phyloP scores from a whole-genome alignment of 2,113 vertebrate genomes.

The Thamnophis sirtalis region DNA sequence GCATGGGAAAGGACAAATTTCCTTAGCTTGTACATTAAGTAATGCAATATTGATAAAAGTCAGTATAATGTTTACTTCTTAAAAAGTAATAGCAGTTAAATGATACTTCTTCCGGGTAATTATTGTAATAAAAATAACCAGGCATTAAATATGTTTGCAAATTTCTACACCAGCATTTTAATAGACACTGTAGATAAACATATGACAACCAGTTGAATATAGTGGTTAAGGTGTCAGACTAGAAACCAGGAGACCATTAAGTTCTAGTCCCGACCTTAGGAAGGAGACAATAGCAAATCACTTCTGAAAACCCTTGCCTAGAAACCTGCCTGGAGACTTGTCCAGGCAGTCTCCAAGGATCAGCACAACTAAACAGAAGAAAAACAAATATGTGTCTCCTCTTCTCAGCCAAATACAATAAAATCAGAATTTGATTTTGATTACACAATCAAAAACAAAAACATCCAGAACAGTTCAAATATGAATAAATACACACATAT shows the following conservation, averaged over 20 bases:
- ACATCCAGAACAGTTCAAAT: not conserved
- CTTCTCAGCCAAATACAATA: not conserved
- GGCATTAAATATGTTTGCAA: not conserved
- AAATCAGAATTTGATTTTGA: not conserved
- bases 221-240: no score
- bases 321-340: no score
- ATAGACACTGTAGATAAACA: not conserved
- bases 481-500: not conserved
- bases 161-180: not conserved
- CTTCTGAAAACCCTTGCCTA: no score
- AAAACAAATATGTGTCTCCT: not conserved
- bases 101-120: not conserved
- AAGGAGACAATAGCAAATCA: no score
- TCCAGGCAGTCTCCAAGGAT: no score
- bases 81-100: not conserved
- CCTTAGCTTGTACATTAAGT: not conserved
- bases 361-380: no score
- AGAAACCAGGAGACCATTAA: no score
- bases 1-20: not conserved
- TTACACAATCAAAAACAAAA: no score
- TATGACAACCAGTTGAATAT: not conserved
- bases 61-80: not conserved
- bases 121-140: conserved; percentile 1
- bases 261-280: no score
- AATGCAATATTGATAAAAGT: not conserved